Base-by-base conservation (phyloP, 2,888 invertebrate species). In the Octonoba sinensis region DNA sequence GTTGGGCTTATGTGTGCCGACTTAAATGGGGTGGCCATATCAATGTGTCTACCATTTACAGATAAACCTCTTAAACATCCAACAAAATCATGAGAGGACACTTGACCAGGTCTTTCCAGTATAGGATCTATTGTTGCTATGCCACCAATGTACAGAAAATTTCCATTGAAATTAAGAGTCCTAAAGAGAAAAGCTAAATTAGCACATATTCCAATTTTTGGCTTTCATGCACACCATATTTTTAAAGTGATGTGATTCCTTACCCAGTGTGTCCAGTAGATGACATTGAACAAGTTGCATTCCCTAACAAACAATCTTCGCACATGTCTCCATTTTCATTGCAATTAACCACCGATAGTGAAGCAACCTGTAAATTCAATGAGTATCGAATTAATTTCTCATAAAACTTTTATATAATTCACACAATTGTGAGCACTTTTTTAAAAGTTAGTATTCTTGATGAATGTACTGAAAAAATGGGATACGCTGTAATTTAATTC, bases 31-130 rank as follows among this genome's bases (percentile, higher is more conserved):
- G 91, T 93, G 81, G 94, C 94, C 70, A 96, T 90, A 87, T 96
- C 96, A 27, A 96, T 88, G 0, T 92, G 90, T 24, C 95, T 91
- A 3, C 96, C 96, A 87, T 97, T 96, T 72, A 97, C 92, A 0
- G 94, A 92, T 1, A 97, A 93, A 85, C 95, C 95, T 87, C 96
- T 96, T 85, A 97, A 92, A 87, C 98, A 98, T 6, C 98, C 98
- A 18, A 97, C 93, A 82, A 98, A 93, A 88, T 97, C 97, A 87
- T 97, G 96, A 0, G 96, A 93, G 86, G 93, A 93, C 54, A 97
- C 92, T 89, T 97, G 96, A 0, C 95, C 96, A 0, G 95, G 95
- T 60, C 96, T 91, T 88, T 96, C 95, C 36, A 96, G 89, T 0
- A 96, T 93, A 16, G 96, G 94, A 89, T 95, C 95, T 0, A 96